Evolutionary conservation across 2,888 invertebrate genomes (phyloP), one percentile per base, ranked within the genome.

Genomic region (Philhelius pedissequus): DNA sequence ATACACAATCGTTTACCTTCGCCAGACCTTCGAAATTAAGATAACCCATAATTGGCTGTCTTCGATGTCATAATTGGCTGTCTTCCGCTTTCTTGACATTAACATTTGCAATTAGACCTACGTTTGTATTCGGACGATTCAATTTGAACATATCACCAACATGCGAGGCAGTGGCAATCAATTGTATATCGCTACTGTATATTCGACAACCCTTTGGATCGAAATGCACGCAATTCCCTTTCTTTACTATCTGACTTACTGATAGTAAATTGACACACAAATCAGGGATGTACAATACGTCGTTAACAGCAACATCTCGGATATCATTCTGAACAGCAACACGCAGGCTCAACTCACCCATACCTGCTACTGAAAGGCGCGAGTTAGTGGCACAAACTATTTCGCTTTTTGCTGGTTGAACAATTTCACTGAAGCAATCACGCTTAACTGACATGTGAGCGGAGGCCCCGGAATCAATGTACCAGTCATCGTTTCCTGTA

Each of bases 211-310:
- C 35, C 13, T 35, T 35, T 35, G 35, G 13, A 35, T 35, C 35
- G 35, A 35, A 35, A 13, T 13, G 13, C 11, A 35, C 35, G 13
- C 11, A 35, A 13, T 11, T 11, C 1, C 30, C 30, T 9, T 32
- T 32, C 3, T 3, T 32, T 3, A 32, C 32, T 11, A 32, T 32
- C 32, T 35, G 50, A 4, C 15, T 38, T 0, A 71, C 25, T 22
- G 60, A 48, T 2, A 71, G 9, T 27, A 71, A 50, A 38, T 71
- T 50, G 5, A 38, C 35, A 11, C 40, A 71, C 9, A 71, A 43
- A 9, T 71, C n/a, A 2, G 48, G 48, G 13, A 60, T 60, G 18
- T 60, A 35, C 4, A 50, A 20, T 13, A 71, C 60, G 7, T 48
- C 27, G 1, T 35, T 60, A 4, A 60, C 50, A 38, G 35, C 22